Conservation (phyloP, 2,113 vertebrate species). For the Nymphicus hollandicus region DNA sequence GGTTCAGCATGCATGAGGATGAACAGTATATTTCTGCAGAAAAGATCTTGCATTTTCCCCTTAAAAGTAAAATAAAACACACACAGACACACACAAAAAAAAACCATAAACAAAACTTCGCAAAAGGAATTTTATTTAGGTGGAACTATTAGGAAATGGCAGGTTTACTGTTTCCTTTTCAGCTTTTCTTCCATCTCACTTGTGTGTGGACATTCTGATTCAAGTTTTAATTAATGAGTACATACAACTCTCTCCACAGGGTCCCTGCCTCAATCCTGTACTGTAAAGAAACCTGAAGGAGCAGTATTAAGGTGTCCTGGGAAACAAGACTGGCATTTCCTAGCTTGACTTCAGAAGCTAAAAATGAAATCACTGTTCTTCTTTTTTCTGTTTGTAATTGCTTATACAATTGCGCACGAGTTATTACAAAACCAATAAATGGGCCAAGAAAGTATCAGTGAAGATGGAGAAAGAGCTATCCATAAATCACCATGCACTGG, state of each 20-base stretch:
- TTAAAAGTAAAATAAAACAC: background rate
- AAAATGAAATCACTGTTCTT: slow-evolving; percentile 3
- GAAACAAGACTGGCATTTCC: slow-evolving; percentile 12
- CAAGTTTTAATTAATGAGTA: slow-evolving; percentile 23
- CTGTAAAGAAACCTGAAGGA: slow-evolving; percentile 1
- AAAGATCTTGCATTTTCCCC: background rate
- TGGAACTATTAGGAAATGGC: slow-evolving; percentile 9
- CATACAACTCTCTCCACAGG: background rate
- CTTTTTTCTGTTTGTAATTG: slow-evolving; percentile 15
- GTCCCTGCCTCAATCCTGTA: background rate
- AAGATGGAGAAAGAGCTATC: background rate
- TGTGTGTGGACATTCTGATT: slow-evolving; percentile 23
- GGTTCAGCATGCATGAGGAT: background rate
- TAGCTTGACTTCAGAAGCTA: slow-evolving; percentile 12
- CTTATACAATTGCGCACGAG: background rate
- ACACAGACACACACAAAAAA: background rate
- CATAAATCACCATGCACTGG: background rate
- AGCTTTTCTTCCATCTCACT: background rate
- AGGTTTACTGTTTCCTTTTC: slow-evolving; percentile 15
- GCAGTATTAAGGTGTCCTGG: background rate
- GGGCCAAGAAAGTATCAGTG: background rate
- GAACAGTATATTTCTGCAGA: background rate
- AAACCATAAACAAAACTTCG: background rate
- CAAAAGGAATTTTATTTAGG: background rate
- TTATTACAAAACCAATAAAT: slow-evolving; percentile 5